Percentiles rank a stretch among this genome's conserved stretches.
Evolutionary conservation across 2,888 invertebrate species (phyloP).

Genomic region (Pristionchus entomophagus): DNA sequence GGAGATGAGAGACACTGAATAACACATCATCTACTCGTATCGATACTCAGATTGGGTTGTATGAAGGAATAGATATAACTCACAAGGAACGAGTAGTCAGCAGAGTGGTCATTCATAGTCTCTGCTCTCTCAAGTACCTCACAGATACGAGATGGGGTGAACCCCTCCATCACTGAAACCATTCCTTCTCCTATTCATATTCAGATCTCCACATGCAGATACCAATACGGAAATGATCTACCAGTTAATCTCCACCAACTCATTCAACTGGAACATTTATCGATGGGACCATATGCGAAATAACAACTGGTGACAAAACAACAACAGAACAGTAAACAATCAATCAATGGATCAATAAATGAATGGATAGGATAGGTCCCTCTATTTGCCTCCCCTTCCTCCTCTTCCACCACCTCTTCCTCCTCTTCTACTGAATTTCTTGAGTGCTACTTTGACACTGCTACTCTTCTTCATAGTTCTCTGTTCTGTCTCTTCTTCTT

Average conservation of each 20-base stretch:
- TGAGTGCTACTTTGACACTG: slow-evolving; percentile 41
- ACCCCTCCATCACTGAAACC: neutral
- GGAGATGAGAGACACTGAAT: slow-evolving; percentile 10
- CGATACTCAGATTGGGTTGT: no score
- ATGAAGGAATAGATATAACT: neutral
- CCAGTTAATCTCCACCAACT: neutral
- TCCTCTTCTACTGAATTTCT: slow-evolving; percentile 43
- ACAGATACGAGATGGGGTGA: neutral
- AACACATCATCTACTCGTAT: neutral
- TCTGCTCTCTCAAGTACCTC: neutral
- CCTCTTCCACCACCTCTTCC: slow-evolving; percentile 1
- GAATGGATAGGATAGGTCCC: no score
- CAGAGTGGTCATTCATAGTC: neutral
- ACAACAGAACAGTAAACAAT: slow-evolving; percentile 2
- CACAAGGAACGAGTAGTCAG: slow-evolving; percentile 24
- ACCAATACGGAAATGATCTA: neutral
- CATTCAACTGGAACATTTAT: neutral
- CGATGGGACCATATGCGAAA: neutral
- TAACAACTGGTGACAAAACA: neutral
- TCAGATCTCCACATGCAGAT: neutral
- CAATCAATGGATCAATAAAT: slow-evolving; percentile 8
- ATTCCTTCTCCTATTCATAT: neutral
- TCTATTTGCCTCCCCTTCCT: no score
- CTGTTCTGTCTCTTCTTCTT: neutral
- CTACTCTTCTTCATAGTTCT: slow-evolving; percentile 34